These are phyloP conservation scores for Enteromius unitaeniatus DNA, from an alignment of 2,797 vertebrate species.

Conservation along the genomic window DNA sequence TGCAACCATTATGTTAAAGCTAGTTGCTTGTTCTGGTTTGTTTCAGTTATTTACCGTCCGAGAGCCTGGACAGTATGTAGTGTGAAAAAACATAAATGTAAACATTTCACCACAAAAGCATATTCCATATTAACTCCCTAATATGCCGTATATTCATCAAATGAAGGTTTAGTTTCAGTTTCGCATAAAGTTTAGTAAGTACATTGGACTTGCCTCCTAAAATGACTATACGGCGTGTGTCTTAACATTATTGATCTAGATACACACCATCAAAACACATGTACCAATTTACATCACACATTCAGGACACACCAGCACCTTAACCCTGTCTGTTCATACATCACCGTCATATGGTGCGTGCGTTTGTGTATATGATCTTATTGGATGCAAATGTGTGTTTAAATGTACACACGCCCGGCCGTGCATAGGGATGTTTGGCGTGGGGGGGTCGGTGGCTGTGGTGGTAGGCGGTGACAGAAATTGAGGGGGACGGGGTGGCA, in stretches of 20 bases:
- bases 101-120: not conserved
- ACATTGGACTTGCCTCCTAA: constrained; percentile 9
- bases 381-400: constrained; percentile 59
- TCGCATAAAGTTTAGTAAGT: constrained; percentile 12
- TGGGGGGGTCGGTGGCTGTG: constrained; percentile 72
- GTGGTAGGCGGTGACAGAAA: constrained; percentile 85
- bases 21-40: not conserved
- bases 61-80: not conserved
- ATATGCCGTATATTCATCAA: not conserved
- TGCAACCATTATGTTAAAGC: not conserved
- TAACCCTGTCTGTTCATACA: constrained; percentile 48
- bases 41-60: not conserved
- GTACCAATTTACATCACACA: constrained; percentile 33
- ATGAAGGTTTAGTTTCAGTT: not conserved
- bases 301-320: constrained; percentile 4
- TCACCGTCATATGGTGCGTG: constrained; percentile 29
- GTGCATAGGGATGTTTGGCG: constrained; percentile 58
- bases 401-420: constrained; percentile 51
- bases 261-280: constrained; percentile 34
- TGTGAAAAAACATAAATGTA: not conserved
- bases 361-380: constrained; percentile 57
- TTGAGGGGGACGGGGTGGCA: constrained; percentile 91
- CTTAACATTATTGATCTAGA: constrained; percentile 56
- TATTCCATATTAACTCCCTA: not conserved
- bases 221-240: constrained; percentile 15